These are phyloP conservation scores for Eupithecia subfuscata DNA, from an alignment of 2,888 invertebrate species.

Conservation along the genomic window DNA sequence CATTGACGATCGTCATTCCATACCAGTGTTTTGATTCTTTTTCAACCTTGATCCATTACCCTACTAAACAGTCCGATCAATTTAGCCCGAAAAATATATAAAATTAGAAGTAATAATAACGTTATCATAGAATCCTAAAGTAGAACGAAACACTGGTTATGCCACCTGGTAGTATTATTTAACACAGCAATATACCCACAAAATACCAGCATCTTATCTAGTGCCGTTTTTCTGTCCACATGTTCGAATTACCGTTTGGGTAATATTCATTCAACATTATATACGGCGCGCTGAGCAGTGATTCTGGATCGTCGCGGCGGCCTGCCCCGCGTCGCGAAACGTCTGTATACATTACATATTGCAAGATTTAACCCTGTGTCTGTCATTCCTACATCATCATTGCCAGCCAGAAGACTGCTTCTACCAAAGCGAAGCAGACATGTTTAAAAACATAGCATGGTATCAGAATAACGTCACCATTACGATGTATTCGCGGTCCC, in stretches of 20 bases:
- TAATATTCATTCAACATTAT: slow-evolving; percentile 31
- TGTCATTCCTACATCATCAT: slow-evolving; percentile 23
- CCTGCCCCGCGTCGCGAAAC: slow-evolving; percentile 37
- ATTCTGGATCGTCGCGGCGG: slow-evolving; percentile 33
- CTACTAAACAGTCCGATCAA: background rate
- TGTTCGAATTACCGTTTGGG: slow-evolving; percentile 27
- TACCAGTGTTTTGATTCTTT: slow-evolving; percentile 9
- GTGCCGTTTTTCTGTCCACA: slow-evolving; percentile 36
- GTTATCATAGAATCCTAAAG: background rate
- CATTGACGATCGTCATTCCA: background rate
- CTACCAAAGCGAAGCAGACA: background rate
- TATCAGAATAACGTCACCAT: background rate
- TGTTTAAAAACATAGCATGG: background rate
- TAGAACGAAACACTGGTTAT: slow-evolving; percentile 6
- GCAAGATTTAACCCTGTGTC: slow-evolving; percentile 16
- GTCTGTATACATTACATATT: slow-evolving; percentile 36
- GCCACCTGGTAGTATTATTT: background rate
- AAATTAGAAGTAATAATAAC: background rate
- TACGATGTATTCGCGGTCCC: background rate
- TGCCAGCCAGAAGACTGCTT: slow-evolving; percentile 11
- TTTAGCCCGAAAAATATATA: too few species aligned
- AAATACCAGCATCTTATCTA: slow-evolving; percentile 20
- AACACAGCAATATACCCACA: background rate
- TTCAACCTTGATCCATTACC: background rate
- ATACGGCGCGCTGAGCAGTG: slow-evolving; percentile 23